phyloP scores from a whole-genome alignment of 2,797 vertebrate species.

The Ceryle rudis region DNA sequence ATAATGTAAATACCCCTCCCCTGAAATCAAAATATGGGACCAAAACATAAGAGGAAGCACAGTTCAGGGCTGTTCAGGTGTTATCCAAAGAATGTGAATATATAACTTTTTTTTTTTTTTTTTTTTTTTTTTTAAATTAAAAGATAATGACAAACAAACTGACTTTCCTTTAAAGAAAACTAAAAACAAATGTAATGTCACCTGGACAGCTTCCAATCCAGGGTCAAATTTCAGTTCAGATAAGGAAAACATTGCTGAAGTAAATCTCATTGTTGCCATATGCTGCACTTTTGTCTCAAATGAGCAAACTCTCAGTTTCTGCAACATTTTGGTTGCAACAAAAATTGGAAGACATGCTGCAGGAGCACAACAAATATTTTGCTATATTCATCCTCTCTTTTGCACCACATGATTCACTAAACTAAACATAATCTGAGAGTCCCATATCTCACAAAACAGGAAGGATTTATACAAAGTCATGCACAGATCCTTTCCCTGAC shows the following conservation, averaged over 20 bases:
- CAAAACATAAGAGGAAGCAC: background rate
- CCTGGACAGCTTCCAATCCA: background rate
- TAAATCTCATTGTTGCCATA: background rate
- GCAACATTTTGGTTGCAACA: background rate
- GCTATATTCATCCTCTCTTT: background rate
- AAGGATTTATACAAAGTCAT: background rate
- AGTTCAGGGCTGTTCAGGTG: background rate
- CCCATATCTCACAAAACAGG: background rate
- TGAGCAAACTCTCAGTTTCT: background rate
- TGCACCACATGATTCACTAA: background rate
- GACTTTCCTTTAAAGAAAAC: background rate
- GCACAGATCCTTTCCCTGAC: background rate
- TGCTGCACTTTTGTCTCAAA: background rate
- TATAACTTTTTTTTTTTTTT: background rate
- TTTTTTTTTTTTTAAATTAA: no score
- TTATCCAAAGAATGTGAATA: background rate
- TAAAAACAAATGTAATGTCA: background rate
- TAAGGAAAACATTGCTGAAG: background rate
- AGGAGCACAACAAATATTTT: background rate
- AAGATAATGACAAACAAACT: rapidly evolving
- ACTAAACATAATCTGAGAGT: background rate
- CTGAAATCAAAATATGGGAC: background rate
- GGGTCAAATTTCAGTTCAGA: background rate
- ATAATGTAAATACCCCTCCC: background rate
- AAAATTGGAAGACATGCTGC: background rate